phyloP scores from a whole-genome alignment of 2,797 vertebrate genomes.

The Momotus momota region DNA sequence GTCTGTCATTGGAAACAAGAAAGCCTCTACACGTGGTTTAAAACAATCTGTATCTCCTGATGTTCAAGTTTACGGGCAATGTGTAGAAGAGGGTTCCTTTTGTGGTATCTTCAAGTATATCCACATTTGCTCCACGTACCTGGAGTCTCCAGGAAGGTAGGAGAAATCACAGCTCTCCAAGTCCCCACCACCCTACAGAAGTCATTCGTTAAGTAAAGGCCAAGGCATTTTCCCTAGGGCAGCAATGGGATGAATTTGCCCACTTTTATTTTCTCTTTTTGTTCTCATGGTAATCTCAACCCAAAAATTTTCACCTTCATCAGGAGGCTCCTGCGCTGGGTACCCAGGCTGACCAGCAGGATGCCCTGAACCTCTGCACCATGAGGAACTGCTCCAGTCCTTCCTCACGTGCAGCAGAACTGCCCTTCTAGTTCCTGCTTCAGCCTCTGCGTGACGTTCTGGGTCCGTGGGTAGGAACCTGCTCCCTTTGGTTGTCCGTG shows the following conservation, averaged over 20 bases:
- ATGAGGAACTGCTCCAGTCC: fast-evolving
- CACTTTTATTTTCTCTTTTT: neutral
- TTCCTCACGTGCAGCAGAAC: neutral
- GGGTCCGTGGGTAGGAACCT: neutral
- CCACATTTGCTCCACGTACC: neutral
- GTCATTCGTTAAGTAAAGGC: neutral
- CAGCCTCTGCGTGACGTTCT: neutral
- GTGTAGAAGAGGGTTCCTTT: neutral
- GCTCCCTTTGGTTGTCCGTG: neutral
- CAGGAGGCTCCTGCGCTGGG: neutral
- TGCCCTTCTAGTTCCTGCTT: neutral
- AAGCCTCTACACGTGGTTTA: neutral
- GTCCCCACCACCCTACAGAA: neutral
- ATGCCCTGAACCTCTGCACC: neutral
- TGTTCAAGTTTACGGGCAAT: neutral
- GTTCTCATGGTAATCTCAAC: neutral
- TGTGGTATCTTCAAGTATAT: neutral
- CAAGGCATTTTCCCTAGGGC: neutral
- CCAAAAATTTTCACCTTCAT: neutral
- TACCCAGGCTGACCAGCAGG: neutral
- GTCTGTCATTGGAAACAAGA: neutral
- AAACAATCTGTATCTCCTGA: neutral
- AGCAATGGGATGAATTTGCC: neutral
- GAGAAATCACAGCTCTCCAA: neutral
- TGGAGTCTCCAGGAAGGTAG: neutral